Base-by-base conservation (phyloP, 2,797 vertebrate species). In the Chloroceryle amazona region DNA sequence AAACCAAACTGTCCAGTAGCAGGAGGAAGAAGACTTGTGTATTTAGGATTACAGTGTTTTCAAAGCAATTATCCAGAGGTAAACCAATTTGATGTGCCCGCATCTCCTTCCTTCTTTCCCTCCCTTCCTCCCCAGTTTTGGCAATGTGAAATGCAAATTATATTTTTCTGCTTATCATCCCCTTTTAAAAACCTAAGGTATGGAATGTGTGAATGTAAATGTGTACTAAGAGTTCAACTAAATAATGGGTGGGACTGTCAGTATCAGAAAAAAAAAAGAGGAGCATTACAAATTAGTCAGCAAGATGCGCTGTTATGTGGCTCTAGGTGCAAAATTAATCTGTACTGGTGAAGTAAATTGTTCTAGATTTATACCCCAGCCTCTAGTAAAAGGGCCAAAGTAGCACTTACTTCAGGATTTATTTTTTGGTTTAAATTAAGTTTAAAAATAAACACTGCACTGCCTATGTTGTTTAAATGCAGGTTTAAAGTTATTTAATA, bases 251-350 rank as follows among this genome's bases (percentile, higher is more conserved):
- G 22, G 28, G 13, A 14, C 42, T 81, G 6, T 52, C n/a, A 57
- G 6, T 47, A 35, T 61, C 11, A 18, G 60, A 51, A 63, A 57
- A 15, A 26, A 20, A 66, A 17, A 29, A n/a, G 22, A 72, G 17
- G 1, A 15, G 3, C 42, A 47, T 39, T 68, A 58, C 3, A 37
- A 11, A 41, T 54, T 75, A 49, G 9, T 58, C 5, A 6, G 5
- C 21, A 51, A 72, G 66, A 33, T 44, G 20, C 6, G 29, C 12
- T 54, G 9, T 33, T 67, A 67, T 0, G 0, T 5, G 58, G 3
- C 12, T 81, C 9, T 10, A 57, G 26, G 28, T 61, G 22, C 17
- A 86, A 57, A 90, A 76, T 52, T 28, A 62, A 4, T 47, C 46
- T 55, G 2, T 46, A 20, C 2, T 2, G 26, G 26, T 39, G 47